phyloP scores from a whole-genome alignment of 2,888 invertebrate species.

The Plagodis pulveraria region DNA sequence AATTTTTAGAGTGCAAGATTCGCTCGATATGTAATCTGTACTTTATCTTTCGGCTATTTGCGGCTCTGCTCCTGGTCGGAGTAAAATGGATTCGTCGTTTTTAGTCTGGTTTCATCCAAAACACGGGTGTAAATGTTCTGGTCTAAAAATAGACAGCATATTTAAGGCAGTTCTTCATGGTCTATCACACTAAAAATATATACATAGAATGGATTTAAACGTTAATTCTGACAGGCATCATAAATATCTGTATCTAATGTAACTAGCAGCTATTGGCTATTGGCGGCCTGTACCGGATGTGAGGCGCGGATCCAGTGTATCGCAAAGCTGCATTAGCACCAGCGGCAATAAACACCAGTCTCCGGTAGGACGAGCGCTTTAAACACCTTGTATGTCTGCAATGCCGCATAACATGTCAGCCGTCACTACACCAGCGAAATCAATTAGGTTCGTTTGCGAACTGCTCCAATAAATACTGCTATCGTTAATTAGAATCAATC shows the following conservation, averaged over 20 bases:
- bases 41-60: no score
- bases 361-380: constrained; percentile 28
- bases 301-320: constrained; percentile 29
- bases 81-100: no score
- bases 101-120: no score
- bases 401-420: constrained; percentile 45
- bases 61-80: no score
- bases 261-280: constrained; percentile 14
- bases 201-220: neutral
- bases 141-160: no score
- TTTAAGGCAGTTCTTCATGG: no score
- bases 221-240: constrained; percentile 13
- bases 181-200: neutral
- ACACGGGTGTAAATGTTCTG: no score
- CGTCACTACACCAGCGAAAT: constrained; percentile 66
- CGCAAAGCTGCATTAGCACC: constrained; percentile 44
- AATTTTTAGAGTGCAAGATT: no score
- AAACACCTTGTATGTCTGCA: constrained; percentile 2
- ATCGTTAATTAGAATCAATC: constrained; percentile 85
- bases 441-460: constrained; percentile 81
- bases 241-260: constrained; percentile 16
- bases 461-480: constrained; percentile 81
- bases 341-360: constrained; percentile 56
- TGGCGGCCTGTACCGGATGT: constrained; percentile 32
- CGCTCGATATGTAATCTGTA: no score